phyloP scores from a whole-genome alignment of 2,888 invertebrate species.

The Nephrotoma guestfalica region DNA sequence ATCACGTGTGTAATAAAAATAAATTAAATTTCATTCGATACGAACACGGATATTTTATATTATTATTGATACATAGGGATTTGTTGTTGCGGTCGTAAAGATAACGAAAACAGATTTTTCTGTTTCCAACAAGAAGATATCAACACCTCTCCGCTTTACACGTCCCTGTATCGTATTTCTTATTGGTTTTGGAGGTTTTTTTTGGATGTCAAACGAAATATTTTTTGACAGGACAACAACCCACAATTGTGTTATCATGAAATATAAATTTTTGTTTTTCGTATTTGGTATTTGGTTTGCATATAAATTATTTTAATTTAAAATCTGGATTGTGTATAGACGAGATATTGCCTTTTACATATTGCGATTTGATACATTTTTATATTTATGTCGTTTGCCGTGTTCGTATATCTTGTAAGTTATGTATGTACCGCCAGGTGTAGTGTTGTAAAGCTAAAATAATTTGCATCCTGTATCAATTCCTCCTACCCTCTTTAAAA shows the following conservation, averaged over 20 bases:
- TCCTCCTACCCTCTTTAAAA: too few species aligned
- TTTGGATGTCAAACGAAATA: neutral
- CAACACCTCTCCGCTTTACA: neutral
- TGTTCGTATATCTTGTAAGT: too few species aligned
- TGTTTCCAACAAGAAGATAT: neutral
- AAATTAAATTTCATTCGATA: neutral
- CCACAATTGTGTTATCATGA: neutral
- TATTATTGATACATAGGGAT: neutral
- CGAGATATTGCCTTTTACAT: too few species aligned
- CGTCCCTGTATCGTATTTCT: neutral
- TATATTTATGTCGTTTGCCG: too few species aligned
- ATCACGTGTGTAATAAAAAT: neutral
- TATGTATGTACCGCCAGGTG: too few species aligned
- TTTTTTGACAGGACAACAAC: neutral
- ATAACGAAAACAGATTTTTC: neutral
- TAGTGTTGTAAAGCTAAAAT: too few species aligned
- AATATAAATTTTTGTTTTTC: neutral
- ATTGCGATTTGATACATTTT: too few species aligned
- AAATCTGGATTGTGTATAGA: neutral
- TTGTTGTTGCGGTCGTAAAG: neutral
- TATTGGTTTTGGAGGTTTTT: neutral
- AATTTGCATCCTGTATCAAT: too few species aligned
- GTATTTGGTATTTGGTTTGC: neutral
- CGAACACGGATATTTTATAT: neutral
- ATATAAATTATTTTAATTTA: neutral